Conservation (phyloP, 2,113 vertebrate genomes). For the Cavia aperea region DNA sequence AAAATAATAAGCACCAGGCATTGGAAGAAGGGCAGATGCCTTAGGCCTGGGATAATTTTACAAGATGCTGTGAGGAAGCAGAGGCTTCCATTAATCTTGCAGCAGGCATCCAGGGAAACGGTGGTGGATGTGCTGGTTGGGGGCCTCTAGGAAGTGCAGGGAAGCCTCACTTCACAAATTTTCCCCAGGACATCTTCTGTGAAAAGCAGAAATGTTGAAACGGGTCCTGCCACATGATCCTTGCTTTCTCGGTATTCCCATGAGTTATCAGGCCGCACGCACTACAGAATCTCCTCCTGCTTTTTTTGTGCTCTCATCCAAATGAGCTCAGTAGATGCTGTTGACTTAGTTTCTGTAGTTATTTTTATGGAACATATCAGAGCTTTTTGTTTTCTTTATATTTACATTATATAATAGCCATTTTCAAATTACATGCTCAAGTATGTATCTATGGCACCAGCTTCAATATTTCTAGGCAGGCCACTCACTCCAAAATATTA, state of each 20-base stretch:
- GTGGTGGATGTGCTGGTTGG: neutral
- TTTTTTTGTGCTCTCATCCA: neutral
- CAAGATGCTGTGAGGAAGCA: neutral
- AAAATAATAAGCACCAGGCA: neutral
- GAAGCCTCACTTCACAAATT: neutral
- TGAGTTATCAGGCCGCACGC: neutral
- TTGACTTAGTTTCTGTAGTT: neutral
- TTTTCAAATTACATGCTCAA: neutral
- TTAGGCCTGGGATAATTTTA: neutral
- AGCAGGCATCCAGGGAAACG: neutral
- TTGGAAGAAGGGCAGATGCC: neutral
- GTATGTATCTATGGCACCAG: neutral
- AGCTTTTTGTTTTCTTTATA: neutral
- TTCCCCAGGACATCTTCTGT: neutral
- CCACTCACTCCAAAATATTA: neutral
- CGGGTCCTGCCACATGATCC: fast-evolving
- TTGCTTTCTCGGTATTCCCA: neutral
- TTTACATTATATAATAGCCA: neutral
- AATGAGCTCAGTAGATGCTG: neutral
- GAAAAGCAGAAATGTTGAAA: neutral
- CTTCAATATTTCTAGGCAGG: neutral
- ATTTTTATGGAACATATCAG: neutral
- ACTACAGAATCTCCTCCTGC: neutral
- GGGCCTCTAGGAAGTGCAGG: neutral
- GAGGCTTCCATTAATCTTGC: neutral